A percentile compares a stretch with the other conserved stretches of the same genome.
Conservation (phyloP, 1,140 invertebrate genomes). For the Drosophila tristis region DNA sequence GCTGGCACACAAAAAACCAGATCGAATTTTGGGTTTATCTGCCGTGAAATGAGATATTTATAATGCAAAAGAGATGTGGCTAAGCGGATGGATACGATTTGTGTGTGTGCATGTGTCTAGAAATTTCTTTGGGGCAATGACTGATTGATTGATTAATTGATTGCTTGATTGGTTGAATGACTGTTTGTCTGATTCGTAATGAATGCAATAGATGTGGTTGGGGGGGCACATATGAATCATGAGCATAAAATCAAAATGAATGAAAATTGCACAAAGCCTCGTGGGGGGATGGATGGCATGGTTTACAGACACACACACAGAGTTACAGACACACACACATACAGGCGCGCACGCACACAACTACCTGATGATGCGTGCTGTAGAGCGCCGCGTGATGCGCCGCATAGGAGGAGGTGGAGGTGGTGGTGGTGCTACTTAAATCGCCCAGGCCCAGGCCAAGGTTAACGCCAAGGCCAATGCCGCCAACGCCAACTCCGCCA, state of each 20-base stretch:
- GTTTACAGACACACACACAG: conserved; percentile 27
- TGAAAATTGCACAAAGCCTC: conserved; percentile 28
- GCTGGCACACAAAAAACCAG: conserved; percentile 65
- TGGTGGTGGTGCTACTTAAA: conserved; percentile 69
- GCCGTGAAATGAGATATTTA: conserved; percentile 31
- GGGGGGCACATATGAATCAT: conserved; percentile 10
- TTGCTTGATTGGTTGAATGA: conserved; percentile 29
- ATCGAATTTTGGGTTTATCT: conserved; percentile 42
- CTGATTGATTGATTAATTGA: conserved; percentile 24
- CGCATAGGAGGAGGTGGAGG: conserved; percentile 58
- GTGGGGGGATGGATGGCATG: conserved; percentile 23
- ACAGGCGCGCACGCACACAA: conserved; percentile 60
- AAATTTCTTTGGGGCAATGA: conserved; percentile 26
- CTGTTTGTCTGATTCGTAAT: conserved; percentile 16
- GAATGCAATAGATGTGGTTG: neutral
- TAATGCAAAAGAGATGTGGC: conserved; percentile 25
- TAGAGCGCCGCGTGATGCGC: conserved; percentile 73
- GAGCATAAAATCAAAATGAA: conserved; percentile 56
- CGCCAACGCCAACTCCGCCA: conserved; percentile 49
- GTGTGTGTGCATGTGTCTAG: conserved; percentile 5
- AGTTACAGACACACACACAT: conserved; percentile 31
- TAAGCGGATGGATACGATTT: conserved; percentile 31
- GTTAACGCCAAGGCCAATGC: conserved; percentile 38
- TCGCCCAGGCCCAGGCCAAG: conserved; percentile 35
- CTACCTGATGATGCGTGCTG: conserved; percentile 80